Evolutionary conservation across 2,888 invertebrate genomes (phyloP), one percentile per base, ranked within the genome.

Genomic region (Eupeodes luniger): DNA sequence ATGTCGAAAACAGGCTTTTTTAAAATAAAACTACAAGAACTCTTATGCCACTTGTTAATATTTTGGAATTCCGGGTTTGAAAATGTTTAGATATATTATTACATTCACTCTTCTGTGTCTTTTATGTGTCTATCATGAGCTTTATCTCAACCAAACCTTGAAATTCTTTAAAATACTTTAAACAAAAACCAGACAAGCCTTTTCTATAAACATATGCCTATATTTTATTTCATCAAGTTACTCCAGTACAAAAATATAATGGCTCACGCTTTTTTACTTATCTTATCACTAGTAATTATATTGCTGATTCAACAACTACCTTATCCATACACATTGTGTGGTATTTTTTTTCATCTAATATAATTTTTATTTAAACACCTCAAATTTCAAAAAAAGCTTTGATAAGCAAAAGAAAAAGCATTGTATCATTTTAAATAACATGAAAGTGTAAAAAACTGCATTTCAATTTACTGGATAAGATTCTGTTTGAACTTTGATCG

Each of bases 391-490:
- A 27, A 47, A 47, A 64, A 64, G 27, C 44, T 66, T 4, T 14
- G 14, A 44, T 12, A 47, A 66, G 7, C 7, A 40, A 40, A 40
- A 40, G 4, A 1, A 40, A 27, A 40, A 40, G 40, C 40, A 40
- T 40, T 9, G 40, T 9, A 40, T 7, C 40, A 27, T 27, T 27
- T 27, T 40, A 40, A 40, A 19, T 57, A 40, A n/a, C 16, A 0
- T 19, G n/a, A 64, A 44, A 61, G 11, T 44, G 1, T 1, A n/a
- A 0, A 44, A 11, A 44, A 49, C 34, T 67, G 49, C 53, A 53
- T 2, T 67, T 67, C 36, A 16, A 16, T 69, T 40, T 53, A 51
- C 53, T 49, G 51, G 53, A 53, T 34, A n/a, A 69, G 36, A 5
- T 47, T 27, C 3, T 14, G 47, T 51, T 51, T 67, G 34, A 67